Percentiles rank a stretch among this genome's conserved stretches.
phyloP scores from a whole-genome alignment of 2,888 invertebrate species.

The Nephrotoma guestfalica region DNA sequence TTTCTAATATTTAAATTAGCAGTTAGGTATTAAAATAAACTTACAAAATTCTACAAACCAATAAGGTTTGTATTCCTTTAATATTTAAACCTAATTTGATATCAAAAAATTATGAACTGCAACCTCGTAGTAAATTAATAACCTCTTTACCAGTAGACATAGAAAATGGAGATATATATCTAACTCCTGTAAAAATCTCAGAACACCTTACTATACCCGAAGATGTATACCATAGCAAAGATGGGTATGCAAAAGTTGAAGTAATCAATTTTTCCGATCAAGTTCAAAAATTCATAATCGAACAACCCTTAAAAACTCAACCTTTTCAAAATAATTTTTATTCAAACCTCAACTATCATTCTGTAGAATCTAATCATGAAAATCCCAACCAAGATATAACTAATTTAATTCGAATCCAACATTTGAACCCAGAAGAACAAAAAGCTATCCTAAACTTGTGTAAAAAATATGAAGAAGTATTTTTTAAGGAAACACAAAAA shows the following conservation, averaged over 20 bases:
- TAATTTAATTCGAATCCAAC: conserved; percentile 1
- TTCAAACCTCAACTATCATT: neutral
- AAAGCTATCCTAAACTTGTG: conserved; percentile 10
- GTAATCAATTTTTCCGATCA: conserved; percentile 8
- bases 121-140: conserved; percentile 3
- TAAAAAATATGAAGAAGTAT: neutral
- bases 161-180: conserved; percentile 9
- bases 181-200: conserved; percentile 9
- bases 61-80: conserved; percentile 6
- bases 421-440: conserved; percentile 12
- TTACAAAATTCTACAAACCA: conserved; percentile 9
- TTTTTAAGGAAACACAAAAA: neutral
- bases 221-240: conserved; percentile 8
- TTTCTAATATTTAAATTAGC: neutral
- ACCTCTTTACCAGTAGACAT: conserved; percentile 5
- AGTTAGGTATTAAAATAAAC: conserved; percentile 11
- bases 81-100: conserved; percentile 9
- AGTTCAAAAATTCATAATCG: conserved; percentile 6
- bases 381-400: neutral
- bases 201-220: conserved; percentile 8
- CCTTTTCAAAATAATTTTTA: neutral
- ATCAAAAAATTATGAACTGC: conserved; percentile 9
- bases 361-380: conserved; percentile 5
- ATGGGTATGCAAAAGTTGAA: conserved; percentile 10
- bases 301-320: conserved; percentile 9